Base-by-base conservation (phyloP, 2,888 invertebrate genomes). In the Caenorhabditis japonica region DNA sequence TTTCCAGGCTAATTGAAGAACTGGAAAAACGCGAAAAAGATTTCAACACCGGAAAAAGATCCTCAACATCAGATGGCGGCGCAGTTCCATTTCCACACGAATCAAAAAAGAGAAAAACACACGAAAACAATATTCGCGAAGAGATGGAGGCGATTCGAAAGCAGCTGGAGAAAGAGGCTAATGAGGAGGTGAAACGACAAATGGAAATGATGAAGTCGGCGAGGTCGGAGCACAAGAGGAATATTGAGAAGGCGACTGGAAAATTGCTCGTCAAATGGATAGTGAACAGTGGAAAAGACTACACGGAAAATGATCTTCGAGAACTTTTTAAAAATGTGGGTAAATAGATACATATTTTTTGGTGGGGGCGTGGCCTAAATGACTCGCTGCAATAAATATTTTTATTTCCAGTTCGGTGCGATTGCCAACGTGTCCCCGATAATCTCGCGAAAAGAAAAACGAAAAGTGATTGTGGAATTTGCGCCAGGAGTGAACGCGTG, bases 111-210 rank as follows among this genome's bases (percentile, higher is more conserved):
- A 66, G 52, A 27, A 72, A 62, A 15, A 46, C 39, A 1, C 17
- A 75, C 69, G 71, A 71, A 43, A 56, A 41, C 23, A 52, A 36
- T 41, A 52, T 69, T 8, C 52, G 74, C 33, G 64, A 71, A 2
- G 79, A 79, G 13, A 72, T 76, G n/a, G 79, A 79, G 53, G 55
- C 69, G 2, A 56, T 79, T 13, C 64, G 76, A 12, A 68, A 64
- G 25, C 61, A 70, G 23, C 43, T 76, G 36, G 70, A 75, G 38
- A 59, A 49, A 23, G 79, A 79, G 27, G 79, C 68, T 5, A 72
- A 76, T 15, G 75, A 76, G n/a, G 76, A 76, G 15, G 68, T 79
- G n/a, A 58, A 61, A 5, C 60, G 52, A 23, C 75, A 73, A 27
- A 34, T 60, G 30, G 62, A 60, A 5, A 30, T 60, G 34, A 36